Evolutionary conservation across 2,797 vertebrate species (phyloP).

Genomic region (Esox masquinongy): DNA sequence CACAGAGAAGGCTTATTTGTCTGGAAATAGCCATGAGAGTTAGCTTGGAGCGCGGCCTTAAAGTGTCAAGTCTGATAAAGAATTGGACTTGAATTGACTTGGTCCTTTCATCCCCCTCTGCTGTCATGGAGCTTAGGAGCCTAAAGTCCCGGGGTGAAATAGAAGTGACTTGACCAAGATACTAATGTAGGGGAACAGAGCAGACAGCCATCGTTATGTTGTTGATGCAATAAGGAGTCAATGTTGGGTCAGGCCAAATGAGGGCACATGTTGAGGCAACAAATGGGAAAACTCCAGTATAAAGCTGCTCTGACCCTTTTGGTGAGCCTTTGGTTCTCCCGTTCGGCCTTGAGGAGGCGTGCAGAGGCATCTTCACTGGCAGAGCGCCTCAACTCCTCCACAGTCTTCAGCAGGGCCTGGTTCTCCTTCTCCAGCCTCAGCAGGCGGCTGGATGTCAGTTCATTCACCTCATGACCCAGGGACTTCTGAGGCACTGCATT

Average conservation of each 20-base stretch:
- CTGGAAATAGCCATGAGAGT: constrained; percentile 62
- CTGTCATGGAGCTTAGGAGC: constrained; percentile 40
- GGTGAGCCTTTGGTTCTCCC: constrained; percentile 89
- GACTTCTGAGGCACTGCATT: constrained; percentile 88
- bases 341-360: constrained; percentile 83
- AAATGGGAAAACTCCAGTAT: neutral
- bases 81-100: constrained; percentile 38
- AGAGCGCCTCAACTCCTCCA: constrained; percentile 86
- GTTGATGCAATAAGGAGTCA: neutral
- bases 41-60: constrained; percentile 52
- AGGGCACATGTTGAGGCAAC: neutral
- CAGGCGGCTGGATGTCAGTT: constrained; percentile 91
- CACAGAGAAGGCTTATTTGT: constrained; percentile 53
- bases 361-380: constrained; percentile 72
- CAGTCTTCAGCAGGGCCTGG: constrained; percentile 89
- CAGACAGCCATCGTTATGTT: constrained; percentile 5
- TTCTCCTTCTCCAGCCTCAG: constrained; percentile 98
- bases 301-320: constrained; percentile 79
- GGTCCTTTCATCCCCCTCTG: constrained; percentile 17
- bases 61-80: constrained; percentile 48
- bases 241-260: neutral
- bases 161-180: constrained; percentile 37
- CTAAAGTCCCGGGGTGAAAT: constrained; percentile 42
- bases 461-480: constrained; percentile 93
- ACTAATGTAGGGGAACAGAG: constrained; percentile 32